Evolutionary conservation across 2,113 vertebrate genomes (phyloP).

Genomic region (Caretta caretta): DNA sequence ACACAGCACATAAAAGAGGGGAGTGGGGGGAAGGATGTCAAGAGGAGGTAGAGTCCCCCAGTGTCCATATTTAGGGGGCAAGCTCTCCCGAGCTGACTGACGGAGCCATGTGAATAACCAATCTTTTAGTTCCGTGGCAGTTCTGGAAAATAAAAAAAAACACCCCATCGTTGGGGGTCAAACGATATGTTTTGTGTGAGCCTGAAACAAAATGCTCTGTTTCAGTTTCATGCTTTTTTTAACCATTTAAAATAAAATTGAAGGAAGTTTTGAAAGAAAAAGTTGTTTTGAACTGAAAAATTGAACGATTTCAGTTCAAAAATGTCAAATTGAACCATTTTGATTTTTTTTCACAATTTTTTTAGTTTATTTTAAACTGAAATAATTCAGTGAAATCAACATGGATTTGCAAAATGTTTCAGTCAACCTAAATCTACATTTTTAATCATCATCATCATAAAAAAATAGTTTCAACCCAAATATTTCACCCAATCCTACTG

Average conservation of each 20-base stretch:
- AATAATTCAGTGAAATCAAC: neutral
- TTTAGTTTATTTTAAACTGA: neutral
- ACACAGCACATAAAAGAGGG: neutral
- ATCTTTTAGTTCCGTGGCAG: neutral
- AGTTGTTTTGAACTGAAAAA: neutral
- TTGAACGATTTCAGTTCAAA: neutral
- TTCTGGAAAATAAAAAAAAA: neutral
- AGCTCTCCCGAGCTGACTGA: neutral
- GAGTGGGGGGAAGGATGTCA: neutral
- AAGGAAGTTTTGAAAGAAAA: neutral
- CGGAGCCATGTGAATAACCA: neutral
- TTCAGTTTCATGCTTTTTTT: neutral
- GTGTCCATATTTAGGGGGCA: neutral
- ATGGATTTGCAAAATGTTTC: neutral
- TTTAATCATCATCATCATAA: neutral
- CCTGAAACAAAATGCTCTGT: neutral
- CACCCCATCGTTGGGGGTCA: neutral
- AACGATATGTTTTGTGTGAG: neutral
- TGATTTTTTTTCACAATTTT: neutral
- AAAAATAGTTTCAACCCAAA: neutral
- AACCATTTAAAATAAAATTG: neutral
- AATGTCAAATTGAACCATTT: neutral
- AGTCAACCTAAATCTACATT: neutral
- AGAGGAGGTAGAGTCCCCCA: neutral
- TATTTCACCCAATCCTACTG: neutral